Evolutionary conservation across 2,113 vertebrate species (phyloP).

Genomic region (Actenoides lindsayi): DNA sequence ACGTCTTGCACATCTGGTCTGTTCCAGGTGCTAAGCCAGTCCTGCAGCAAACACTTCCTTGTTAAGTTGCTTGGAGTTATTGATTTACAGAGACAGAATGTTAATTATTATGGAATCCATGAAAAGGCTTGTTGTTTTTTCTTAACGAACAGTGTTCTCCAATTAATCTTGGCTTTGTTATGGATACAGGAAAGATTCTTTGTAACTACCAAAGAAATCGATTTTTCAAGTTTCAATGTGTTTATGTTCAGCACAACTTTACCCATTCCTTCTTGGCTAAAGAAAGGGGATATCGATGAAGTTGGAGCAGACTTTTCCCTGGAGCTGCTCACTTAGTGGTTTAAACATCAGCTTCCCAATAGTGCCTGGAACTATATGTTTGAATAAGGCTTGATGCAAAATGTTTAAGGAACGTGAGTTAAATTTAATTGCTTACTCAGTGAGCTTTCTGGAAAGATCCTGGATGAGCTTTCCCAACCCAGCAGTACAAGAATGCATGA

Average conservation of each 20-base stretch:
- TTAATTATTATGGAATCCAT: constrained; percentile 8
- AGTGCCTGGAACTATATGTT: neutral
- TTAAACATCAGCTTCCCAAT: neutral
- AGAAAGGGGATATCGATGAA: neutral
- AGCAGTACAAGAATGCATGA: neutral
- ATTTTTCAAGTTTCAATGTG: neutral
- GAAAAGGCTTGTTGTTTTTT: neutral
- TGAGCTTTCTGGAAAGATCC: neutral
- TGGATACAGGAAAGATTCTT: neutral
- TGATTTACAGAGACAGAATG: constrained; percentile 26
- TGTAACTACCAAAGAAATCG: neutral
- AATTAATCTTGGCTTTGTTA: constrained; percentile 41
- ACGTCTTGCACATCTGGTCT: neutral
- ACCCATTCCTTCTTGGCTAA: neutral
- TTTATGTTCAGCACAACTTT: neutral
- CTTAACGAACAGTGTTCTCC: neutral
- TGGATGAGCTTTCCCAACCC: neutral
- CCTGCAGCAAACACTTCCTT: neutral
- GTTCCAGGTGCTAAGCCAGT: neutral
- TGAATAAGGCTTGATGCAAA: neutral
- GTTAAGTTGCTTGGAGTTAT: constrained; percentile 5
- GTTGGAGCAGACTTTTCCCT: neutral
- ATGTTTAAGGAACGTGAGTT: neutral
- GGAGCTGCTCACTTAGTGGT: neutral
- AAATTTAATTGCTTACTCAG: neutral